These are phyloP conservation scores for Smittia aterrima DNA, from an alignment of 2,888 invertebrate species.

Conservation along the genomic window DNA sequence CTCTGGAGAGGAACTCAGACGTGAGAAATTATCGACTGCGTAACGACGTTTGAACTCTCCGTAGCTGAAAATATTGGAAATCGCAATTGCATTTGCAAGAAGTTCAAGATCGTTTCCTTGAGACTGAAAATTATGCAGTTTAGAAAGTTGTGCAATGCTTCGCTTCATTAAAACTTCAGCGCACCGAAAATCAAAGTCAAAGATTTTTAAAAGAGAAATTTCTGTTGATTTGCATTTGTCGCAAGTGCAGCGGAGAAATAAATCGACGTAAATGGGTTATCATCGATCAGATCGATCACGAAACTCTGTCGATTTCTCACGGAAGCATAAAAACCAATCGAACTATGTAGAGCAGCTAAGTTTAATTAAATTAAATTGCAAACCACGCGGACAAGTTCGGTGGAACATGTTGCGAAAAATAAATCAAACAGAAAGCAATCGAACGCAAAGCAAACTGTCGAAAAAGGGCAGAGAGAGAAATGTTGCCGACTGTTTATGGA, in stretches of 20 bases:
- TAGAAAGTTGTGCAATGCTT: too few relatives aligned
- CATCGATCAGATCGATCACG: neutral
- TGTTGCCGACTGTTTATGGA: too few relatives aligned
- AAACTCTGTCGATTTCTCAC: neutral
- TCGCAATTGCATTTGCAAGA: neutral
- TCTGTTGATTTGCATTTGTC: too few relatives aligned
- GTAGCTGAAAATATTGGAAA: neutral
- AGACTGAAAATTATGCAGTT: too few relatives aligned
- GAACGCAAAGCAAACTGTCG: neutral
- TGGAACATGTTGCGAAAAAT: neutral
- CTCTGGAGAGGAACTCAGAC: neutral
- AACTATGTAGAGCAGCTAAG: neutral
- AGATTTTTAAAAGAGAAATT: too few relatives aligned
- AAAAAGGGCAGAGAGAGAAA: too few relatives aligned
- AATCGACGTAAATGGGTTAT: too few relatives aligned
- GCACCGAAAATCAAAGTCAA: too few relatives aligned
- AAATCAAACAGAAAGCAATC: neutral
- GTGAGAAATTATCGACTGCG: neutral
- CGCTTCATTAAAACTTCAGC: too few relatives aligned
- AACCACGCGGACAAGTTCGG: neutral
- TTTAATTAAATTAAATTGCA: neutral
- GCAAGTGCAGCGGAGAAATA: too few relatives aligned
- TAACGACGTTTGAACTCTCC: neutral
- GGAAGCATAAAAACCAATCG: neutral
- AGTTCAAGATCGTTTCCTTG: conserved; percentile 7